Percentiles rank a stretch among this genome's conserved stretches.
Conservation (phyloP, 2,888 invertebrate genomes). For the Neuroscelio doddi region DNA sequence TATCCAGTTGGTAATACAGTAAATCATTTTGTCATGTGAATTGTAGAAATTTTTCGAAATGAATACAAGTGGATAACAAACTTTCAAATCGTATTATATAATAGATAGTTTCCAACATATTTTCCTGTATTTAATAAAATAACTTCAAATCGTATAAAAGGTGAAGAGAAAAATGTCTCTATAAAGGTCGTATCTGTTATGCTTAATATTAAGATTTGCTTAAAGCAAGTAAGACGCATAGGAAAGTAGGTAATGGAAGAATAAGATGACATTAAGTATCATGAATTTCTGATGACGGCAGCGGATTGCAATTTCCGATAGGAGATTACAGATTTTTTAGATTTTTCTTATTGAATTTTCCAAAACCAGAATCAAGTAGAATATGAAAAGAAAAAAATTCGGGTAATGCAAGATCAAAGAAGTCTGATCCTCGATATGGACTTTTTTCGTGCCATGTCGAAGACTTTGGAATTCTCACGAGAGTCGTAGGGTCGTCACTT, state of each 20-base stretch:
- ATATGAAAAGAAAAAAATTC: slow-evolving; percentile 28
- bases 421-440: slow-evolving; percentile 16
- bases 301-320: slow-evolving; percentile 11
- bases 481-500: slow-evolving; percentile 20
- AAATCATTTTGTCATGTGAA: no score
- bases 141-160: no score
- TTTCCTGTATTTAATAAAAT: no score
- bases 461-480: slow-evolving; percentile 19
- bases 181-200: slow-evolving; percentile 24
- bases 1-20: no score
- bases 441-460: slow-evolving; percentile 21
- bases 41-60: no score
- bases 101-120: no score
- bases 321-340: slow-evolving; percentile 14
- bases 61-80: no score
- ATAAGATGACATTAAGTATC: slow-evolving; percentile 26
- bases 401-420: slow-evolving; percentile 32
- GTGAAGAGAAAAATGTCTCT: no score
- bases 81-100: no score
- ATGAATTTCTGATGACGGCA: slow-evolving; percentile 11
- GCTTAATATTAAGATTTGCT: slow-evolving; percentile 27
- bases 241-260: slow-evolving; percentile 16
- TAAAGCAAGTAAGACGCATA: no score
- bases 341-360: slow-evolving; percentile 33
- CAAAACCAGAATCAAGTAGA: slow-evolving; percentile 25